phyloP scores from a whole-genome alignment of 2,113 vertebrate species.

The Apaloderma vittatum region DNA sequence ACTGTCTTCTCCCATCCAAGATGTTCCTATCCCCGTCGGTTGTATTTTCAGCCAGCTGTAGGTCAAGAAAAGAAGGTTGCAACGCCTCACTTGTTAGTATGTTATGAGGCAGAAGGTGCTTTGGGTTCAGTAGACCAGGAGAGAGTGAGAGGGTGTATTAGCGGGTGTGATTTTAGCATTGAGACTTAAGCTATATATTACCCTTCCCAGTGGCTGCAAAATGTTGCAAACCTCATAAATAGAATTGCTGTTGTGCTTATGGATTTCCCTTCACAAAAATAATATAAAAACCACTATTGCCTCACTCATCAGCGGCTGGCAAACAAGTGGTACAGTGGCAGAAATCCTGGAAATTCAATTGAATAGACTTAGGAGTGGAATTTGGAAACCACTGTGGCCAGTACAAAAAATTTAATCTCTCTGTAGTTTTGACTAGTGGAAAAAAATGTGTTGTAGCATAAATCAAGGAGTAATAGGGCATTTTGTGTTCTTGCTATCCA shows the following conservation, averaged over 20 bases:
- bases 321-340: not conserved
- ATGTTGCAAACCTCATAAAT: not conserved
- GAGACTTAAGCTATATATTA: rapidly evolving
- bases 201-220: not conserved
- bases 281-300: not conserved
- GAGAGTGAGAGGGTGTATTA: not conserved
- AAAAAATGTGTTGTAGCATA: not conserved
- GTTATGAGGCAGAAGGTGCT: not conserved
- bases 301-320: not conserved
- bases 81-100: not conserved
- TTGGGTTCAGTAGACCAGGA: not conserved
- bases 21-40: not conserved
- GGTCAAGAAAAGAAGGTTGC: not conserved
- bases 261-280: not conserved
- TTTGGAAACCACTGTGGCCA: not conserved
- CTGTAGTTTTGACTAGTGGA: not conserved
- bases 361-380: not conserved
- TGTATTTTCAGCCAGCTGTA: not conserved
- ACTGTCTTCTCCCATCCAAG: not conserved
- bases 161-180: not conserved
- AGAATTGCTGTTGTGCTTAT: not conserved
- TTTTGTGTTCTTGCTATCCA: not conserved
- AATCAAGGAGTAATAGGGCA: not conserved
- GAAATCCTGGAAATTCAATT: not conserved
- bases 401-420: not conserved